Evolutionary conservation across 1,140 invertebrate genomes (phyloP), one percentile per base, ranked within the genome.

Genomic region (Drosophila bifasciata): DNA sequence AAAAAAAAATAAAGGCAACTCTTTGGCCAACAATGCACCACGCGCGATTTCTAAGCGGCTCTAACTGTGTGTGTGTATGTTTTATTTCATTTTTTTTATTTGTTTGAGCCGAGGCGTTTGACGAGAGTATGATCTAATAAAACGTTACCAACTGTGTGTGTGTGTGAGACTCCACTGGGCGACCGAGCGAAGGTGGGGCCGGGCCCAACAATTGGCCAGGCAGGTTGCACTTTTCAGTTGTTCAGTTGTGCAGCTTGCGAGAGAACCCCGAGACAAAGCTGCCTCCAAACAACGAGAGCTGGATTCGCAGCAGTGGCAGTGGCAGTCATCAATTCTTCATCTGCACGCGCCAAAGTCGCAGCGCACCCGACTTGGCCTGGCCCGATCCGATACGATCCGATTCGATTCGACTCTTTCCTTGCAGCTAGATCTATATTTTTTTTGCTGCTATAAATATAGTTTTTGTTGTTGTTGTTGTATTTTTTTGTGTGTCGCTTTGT

Each of bases 71-170:
- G 32, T 36, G 32, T 32, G 9, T 11, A 0, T 23, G 23, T 36
- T 0, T 13, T 11, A 13, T 36, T 11, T 36, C 13, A 2, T 11
- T 32, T 32, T 8, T 32, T 32, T 36, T 3, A 36, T 46, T 55
- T 55, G 55, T 61, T 64, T 36, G 61, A 69, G 81, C 81, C 73
- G 63, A 85, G 77, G 81, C 81, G 81, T 86, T 81, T 60, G 51
- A 19, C 63, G 61, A 41, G 28, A 58, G 63, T 86, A 86, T 86
- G 81, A 86, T 86, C 81, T 86, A 86, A 86, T 86, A 86, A 81
- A 80, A 78, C 50, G 52, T 63, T 63, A 72, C 61, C 79, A 62
- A 79, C 55, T 44, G 3, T 36, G 11, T 36, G 32, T 36, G 23
- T 25, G 23, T 69, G 63, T 36, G 32, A n/a, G n/a, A n/a, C 25